A percentile compares a stretch with the other conserved stretches of the same genome.
Evolutionary conservation across 2,113 vertebrate species (phyloP).

Genomic region (Catagonus wagneri): DNA sequence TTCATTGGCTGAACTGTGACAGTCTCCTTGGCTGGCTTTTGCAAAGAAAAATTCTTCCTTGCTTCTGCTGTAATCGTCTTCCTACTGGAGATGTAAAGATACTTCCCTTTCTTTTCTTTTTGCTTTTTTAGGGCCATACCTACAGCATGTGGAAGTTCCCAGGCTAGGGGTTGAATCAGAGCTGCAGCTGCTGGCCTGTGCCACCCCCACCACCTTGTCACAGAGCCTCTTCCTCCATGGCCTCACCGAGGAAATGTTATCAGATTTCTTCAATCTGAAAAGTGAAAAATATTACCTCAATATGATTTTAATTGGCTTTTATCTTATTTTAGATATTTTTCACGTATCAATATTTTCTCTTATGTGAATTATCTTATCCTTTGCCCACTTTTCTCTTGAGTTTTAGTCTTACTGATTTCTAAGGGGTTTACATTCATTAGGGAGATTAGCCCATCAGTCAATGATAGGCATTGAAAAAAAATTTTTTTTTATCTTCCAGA

Average conservation of each 20-base stretch:
- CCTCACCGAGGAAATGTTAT: background rate
- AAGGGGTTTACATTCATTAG: background rate
- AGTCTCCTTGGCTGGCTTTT: background rate
- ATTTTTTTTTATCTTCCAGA: background rate
- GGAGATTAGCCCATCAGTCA: background rate
- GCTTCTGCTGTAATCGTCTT: background rate
- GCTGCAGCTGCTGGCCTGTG: too few relatives aligned
- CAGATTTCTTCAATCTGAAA: background rate
- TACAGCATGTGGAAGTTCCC: too few relatives aligned
- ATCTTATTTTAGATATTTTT: constrained; percentile 8
- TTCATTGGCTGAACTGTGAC: background rate
- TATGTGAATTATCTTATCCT: background rate
- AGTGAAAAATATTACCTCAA: background rate
- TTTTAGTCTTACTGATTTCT: background rate
- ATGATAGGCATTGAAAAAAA: background rate
- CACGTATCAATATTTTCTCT: background rate
- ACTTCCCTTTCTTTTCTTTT: background rate
- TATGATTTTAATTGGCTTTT: constrained; percentile 16
- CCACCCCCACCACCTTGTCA: background rate
- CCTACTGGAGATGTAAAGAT: background rate
- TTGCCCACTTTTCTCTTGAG: background rate
- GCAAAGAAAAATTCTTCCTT: background rate
- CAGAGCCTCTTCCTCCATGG: background rate
- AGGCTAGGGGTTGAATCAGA: too few relatives aligned
- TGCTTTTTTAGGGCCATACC: too few relatives aligned